phyloP scores from a whole-genome alignment of 2,797 vertebrate genomes.

The Smutsia temminckii region DNA sequence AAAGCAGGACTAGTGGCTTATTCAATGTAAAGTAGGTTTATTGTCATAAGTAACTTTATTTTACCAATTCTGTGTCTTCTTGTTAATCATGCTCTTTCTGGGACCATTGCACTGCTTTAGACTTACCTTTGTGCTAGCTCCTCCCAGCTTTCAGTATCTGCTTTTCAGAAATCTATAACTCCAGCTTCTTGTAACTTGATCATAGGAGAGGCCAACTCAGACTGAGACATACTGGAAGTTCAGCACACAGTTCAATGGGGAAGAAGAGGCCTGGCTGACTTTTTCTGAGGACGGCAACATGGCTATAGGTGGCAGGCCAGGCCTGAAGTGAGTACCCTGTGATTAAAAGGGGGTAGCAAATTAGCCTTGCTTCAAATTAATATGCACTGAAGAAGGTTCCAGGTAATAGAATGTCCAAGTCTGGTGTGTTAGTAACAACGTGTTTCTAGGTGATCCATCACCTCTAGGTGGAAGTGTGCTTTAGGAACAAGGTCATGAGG shows the following conservation, averaged over 20 bases:
- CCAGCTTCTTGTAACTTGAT: not conserved
- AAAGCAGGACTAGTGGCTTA: not conserved
- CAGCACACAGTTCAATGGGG: too few relatives aligned
- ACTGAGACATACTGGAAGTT: not conserved
- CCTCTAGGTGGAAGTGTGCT: not conserved
- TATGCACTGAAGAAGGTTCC: not conserved
- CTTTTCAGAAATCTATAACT: not conserved
- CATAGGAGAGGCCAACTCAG: not conserved
- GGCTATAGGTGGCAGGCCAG: not conserved
- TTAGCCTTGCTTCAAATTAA: not conserved
- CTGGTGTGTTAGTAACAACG: not conserved
- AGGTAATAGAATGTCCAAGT: not conserved
- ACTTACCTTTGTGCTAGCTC: not conserved
- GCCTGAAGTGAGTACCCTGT: not conserved
- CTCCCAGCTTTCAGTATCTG: not conserved
- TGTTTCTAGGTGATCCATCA: not conserved
- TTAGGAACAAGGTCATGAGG: not conserved
- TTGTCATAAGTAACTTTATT: not conserved
- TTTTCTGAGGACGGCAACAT: not conserved
- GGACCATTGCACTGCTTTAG: not conserved
- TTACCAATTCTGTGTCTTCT: not conserved
- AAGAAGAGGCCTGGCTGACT: not conserved
- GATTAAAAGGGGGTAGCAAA: not conserved
- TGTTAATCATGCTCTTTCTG: not conserved
- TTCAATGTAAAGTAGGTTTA: not conserved